Evolutionary conservation across 2,888 invertebrate genomes (phyloP).

Genomic region (Tetranychus piercei): DNA sequence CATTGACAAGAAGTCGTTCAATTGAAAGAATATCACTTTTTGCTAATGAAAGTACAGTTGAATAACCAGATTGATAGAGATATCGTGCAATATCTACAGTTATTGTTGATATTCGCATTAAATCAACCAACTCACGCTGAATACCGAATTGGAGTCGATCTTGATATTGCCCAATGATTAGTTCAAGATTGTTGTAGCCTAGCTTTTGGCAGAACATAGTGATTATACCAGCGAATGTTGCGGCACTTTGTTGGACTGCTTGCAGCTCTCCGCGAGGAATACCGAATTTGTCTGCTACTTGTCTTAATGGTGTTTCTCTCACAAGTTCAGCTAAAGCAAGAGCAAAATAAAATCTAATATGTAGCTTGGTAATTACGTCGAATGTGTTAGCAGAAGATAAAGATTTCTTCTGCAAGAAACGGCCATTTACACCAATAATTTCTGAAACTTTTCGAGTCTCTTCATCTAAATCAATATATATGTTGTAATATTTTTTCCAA

Average conservation of each 20-base stretch:
- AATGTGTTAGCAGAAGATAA: neutral
- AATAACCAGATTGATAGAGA: slow-evolving; percentile 59
- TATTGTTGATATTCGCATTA: slow-evolving; percentile 62
- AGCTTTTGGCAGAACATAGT: slow-evolving; percentile 81
- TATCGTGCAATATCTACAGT: slow-evolving; percentile 62
- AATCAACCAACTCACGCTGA: slow-evolving; percentile 70
- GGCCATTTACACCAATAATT: slow-evolving; percentile 50
- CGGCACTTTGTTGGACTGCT: slow-evolving; percentile 76
- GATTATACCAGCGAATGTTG: slow-evolving; percentile 93
- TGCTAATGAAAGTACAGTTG: slow-evolving; percentile 57
- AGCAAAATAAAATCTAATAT: slow-evolving; percentile 61
- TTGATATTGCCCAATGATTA: slow-evolving; percentile 78
- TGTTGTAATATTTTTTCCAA: slow-evolving; percentile 43
- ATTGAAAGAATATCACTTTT: slow-evolving; percentile 52
- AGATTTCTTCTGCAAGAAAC: neutral
- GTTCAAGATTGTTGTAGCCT: slow-evolving; percentile 75
- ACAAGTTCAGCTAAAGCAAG: slow-evolving; percentile 79
- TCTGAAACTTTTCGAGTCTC: slow-evolving; percentile 70
- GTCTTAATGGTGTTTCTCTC: slow-evolving; percentile 60
- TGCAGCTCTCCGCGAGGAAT: slow-evolving; percentile 78
- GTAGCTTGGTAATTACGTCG: slow-evolving; percentile 26
- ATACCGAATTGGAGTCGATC: slow-evolving; percentile 83
- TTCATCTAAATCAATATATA: slow-evolving; percentile 61
- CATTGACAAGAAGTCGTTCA: neutral
- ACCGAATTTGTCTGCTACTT: slow-evolving; percentile 63